Evolutionary conservation across 1,140 invertebrate genomes (phyloP).

Genomic region (Maconellicoccus hirsutus): DNA sequence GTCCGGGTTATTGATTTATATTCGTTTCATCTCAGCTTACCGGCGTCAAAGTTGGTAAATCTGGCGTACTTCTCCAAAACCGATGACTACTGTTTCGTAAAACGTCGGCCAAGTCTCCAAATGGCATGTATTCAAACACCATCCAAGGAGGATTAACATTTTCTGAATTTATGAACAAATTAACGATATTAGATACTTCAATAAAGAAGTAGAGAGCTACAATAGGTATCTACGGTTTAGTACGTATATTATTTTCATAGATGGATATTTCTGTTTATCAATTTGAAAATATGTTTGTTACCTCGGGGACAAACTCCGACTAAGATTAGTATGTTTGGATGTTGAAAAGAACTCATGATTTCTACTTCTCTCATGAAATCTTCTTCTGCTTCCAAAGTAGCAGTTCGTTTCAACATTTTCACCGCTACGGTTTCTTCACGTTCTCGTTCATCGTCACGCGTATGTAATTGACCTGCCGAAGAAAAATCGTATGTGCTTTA

Average conservation of each 20-base stretch:
- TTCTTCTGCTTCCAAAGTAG: constrained; percentile 64
- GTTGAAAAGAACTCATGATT: constrained; percentile 79
- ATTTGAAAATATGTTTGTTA: too few species aligned
- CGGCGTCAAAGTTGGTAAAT: constrained; percentile 38
- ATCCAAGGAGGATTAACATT: constrained; percentile 65
- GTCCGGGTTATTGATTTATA: too few species aligned
- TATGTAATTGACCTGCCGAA: background rate
- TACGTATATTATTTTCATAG: too few species aligned
- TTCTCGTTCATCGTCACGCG: background rate
- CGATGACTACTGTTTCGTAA: constrained; percentile 51
- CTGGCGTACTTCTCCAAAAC: constrained; percentile 31
- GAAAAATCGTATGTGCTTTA: too few species aligned
- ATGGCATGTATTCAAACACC: constrained; percentile 87
- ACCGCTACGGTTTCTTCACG: constrained; percentile 51
- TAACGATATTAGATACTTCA: too few species aligned
- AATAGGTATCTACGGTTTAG: too few species aligned
- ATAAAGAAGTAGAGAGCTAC: too few species aligned
- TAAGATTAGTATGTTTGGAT: constrained; percentile 74
- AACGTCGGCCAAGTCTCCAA: constrained; percentile 75
- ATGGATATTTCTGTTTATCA: too few species aligned
- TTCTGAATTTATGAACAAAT: constrained; percentile 40
- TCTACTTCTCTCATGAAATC: constrained; percentile 81
- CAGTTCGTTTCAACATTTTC: constrained; percentile 72
- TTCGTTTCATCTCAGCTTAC: constrained; percentile 33
- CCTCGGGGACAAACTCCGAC: constrained; percentile 65